Base-by-base conservation (phyloP, 2,797 vertebrate genomes). In the Spondyliosoma cantharus region DNA sequence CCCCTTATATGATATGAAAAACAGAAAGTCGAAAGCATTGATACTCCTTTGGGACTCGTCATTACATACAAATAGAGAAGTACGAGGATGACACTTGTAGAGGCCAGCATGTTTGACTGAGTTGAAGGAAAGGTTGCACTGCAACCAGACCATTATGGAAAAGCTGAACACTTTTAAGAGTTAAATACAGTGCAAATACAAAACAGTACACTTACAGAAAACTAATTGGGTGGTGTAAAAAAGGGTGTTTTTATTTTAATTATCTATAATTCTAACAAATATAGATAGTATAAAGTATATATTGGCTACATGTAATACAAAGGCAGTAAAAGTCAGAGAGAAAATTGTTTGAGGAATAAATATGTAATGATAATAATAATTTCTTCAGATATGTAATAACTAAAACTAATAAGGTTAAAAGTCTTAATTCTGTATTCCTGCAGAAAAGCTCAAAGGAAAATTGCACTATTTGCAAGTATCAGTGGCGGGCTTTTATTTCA, bases 401-500 rank as follows among this genome's bases (percentile, higher is more conserved):
- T 14, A 16, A 27, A 25, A 29, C 25, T 61, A 24, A 19, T 61
- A 78, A 52, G 43, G 16, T 42, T 48, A 27, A 43, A 53, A 5
- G 15, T 37, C 14, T 80, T 63, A 22, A 63, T 64, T 29, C 19
- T 45, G 3, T 56, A 25, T 42, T 49, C 2, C 3, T 58, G 13
- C 5, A 75, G 45, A 16, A 46, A 7, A 45, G n/a, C 50, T 43
- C 9, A 54, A 56, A 57, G 24, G 52, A 63, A 57, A n/a, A 24
- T 7, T 59, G 29, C 20, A 48, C 20, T 43, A 66, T 68, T 71
- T 59, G 22, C 20, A 69, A 69, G 25, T 19, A 60, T 73, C 17
- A 65, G 37, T 37, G 45, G 66, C 54, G 14, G 24, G 16, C 27
- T 72, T 70, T 56, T 74, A 25, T 78, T 59, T 53, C 57, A 74